Evolutionary conservation across 2,113 vertebrate genomes (phyloP), one percentile per base, ranked within the genome.

Genomic region (Corvus hawaiiensis): DNA sequence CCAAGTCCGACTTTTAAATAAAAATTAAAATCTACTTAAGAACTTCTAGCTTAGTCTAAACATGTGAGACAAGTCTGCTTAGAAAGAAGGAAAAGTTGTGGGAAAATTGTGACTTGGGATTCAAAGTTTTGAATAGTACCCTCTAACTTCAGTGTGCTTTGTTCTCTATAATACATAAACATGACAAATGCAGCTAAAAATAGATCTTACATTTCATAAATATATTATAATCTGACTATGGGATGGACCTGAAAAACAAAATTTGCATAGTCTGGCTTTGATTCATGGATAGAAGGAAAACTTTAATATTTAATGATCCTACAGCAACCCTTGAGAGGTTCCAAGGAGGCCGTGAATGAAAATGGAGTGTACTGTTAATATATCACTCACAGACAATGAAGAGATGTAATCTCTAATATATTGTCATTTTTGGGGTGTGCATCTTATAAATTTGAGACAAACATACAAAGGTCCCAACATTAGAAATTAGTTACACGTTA

Each of bases 261-360:
- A 95, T 98, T 94, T 97, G n/a, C 77, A 71, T 92, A 77, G 71
- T 67, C 43, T 90, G 86, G 30, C 90, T 95, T 95, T 95, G 90
- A 96, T 96, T 94, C 59, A 30, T 48, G 33, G 39, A n/a, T 87
- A 58, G 84, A 92, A 95, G 59, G 44, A 68, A 90, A 97, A 80
- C n/a, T 90, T 97, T 80, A 97, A 87, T 97, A 96, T 84, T 75
- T 96, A 87, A 86, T 88, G 61, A 93, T 96, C 73, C 49, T 96
- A 82, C 39, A 66, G 28, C 92, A 95, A 93, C 84, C 77, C 95
- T 93, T 96, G 64, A 89, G 85, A 83, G 41, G 79, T 93, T 96
- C 63, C 73, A 96, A 97, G 86, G 89, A 94, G 80, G 81, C 76
- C 9, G 6, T 58, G 66, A 95, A 67, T 89, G 56, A 96, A 97